Conservation (phyloP, 2,113 vertebrate genomes). For the Muntiacus muntjak region DNA sequence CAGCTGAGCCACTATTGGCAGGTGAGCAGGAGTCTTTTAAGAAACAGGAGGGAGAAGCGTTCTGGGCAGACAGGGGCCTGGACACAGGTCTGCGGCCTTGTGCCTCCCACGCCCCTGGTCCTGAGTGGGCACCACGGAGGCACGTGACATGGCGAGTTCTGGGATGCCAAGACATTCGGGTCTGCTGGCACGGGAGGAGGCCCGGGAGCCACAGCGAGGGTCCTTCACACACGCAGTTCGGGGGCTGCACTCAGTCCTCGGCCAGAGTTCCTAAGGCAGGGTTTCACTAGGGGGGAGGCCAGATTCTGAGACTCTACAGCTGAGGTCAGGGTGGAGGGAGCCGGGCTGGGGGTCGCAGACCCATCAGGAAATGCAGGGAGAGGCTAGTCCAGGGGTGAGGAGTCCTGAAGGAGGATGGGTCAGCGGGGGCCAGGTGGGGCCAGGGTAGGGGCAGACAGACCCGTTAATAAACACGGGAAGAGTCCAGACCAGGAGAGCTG, state of each 20-base stretch:
- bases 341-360: not conserved
- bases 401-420: not conserved
- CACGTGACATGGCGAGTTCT: not conserved
- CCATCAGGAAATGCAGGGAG: not conserved
- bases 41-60: not conserved
- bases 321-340: not conserved
- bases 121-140: not conserved
- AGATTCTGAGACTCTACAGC: not conserved
- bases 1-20: not conserved
- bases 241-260: not conserved
- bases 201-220: not conserved
- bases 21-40: not conserved
- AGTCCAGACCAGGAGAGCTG: not conserved
- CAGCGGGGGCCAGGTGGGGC: not conserved
- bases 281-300: not conserved
- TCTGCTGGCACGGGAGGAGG: not conserved
- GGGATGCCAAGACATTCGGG: not conserved
- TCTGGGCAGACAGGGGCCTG: not conserved
- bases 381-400: not conserved
- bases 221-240: accelerated
- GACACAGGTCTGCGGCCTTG: not conserved
- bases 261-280: not conserved
- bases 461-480: accelerated
- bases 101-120: accelerated
- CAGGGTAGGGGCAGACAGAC: not conserved